phyloP scores from a whole-genome alignment of 1,140 invertebrate species.

The Drosophila trapezifrons region DNA sequence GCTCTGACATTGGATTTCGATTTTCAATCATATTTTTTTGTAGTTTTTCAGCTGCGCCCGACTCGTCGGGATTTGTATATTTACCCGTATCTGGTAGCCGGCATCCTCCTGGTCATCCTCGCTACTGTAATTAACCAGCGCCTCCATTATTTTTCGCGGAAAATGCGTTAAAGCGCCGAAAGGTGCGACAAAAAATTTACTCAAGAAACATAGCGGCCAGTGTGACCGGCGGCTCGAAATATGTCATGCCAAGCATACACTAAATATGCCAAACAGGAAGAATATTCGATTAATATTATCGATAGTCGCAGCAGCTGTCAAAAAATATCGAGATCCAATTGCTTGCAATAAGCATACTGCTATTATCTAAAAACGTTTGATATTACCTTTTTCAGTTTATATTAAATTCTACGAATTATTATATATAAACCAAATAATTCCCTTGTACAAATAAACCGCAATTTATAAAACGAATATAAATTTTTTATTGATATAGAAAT shows the following conservation, averaged over 20 bases:
- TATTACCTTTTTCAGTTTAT: too few species aligned
- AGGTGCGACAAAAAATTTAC: conserved; percentile 16
- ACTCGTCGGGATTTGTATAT: conserved; percentile 37
- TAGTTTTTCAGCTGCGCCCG: conserved; percentile 17
- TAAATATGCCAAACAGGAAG: neutral
- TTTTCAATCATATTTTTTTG: conserved; percentile 19
- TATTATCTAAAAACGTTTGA: too few species aligned
- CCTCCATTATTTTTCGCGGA: conserved; percentile 85
- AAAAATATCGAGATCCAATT: neutral
- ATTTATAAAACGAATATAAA: too few species aligned
- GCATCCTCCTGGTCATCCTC: conserved; percentile 86
- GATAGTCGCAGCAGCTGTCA: neutral
- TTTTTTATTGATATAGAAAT: too few species aligned
- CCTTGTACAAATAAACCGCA: too few species aligned
- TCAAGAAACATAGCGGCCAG: conserved; percentile 7
- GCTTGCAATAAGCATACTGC: too few species aligned
- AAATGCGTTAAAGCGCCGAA: conserved; percentile 2
- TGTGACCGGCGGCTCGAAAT: neutral
- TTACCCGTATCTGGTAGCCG: conserved; percentile 81
- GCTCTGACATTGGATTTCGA: conserved; percentile 33
- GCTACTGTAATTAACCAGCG: conserved; percentile 87
- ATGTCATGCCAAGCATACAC: neutral
- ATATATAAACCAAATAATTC: too few species aligned
- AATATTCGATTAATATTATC: neutral
- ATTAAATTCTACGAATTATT: too few species aligned